These are phyloP conservation scores for Danio jaintianensis DNA, from an alignment of 2,797 vertebrate genomes.

Conservation along the genomic window DNA sequence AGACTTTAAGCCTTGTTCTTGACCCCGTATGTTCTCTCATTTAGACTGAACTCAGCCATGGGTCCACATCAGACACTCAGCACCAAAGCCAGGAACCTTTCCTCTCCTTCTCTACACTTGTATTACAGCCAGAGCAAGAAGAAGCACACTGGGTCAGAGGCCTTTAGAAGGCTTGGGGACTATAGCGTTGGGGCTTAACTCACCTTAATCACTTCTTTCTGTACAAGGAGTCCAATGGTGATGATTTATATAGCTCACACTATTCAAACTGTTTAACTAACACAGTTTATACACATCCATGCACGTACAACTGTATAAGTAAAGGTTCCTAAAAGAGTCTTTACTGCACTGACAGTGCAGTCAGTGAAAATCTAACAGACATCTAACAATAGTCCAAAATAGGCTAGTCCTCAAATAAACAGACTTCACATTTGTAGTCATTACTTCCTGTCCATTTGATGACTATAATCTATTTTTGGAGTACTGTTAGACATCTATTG, in stretches of 20 bases:
- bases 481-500: too few species aligned
- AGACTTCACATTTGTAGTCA: too few species aligned
- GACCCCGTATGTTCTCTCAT: conserved; percentile 64
- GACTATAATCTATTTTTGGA: too few species aligned
- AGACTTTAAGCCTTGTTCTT: conserved; percentile 42
- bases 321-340: background rate
- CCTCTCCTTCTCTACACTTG: conserved; percentile 75
- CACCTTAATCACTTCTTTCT: conserved; percentile 26
- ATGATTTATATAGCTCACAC: background rate
- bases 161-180: conserved; percentile 35
- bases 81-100: conserved; percentile 75
- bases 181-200: conserved; percentile 22
- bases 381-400: too few species aligned
- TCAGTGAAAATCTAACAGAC: too few species aligned
- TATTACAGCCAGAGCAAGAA: conserved; percentile 77
- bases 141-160: conserved; percentile 71
- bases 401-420: too few species aligned
- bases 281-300: background rate
- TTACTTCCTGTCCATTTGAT: too few species aligned
- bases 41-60: conserved; percentile 68
- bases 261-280: background rate
- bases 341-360: background rate
- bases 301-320: background rate
- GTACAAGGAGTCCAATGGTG: conserved; percentile 42
- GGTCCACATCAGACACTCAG: conserved; percentile 70